A percentile compares a stretch with the other conserved stretches of the same genome.
phyloP scores from a whole-genome alignment of 1,140 invertebrate genomes.

The Anadara kagoshimensis region DNA sequence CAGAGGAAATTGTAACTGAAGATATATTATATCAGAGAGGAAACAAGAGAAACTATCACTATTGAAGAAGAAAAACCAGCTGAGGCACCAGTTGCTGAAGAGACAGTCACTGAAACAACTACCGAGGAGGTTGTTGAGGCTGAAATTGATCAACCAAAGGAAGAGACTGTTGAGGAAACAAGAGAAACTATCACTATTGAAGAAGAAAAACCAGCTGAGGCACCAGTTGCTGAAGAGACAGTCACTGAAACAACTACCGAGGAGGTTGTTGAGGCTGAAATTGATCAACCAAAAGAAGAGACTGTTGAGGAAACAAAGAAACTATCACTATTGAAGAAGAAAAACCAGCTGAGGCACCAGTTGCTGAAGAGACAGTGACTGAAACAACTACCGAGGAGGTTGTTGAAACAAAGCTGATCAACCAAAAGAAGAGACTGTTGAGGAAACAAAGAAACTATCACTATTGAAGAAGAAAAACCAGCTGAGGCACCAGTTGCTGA shows the following conservation, averaged over 20 bases:
- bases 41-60: conserved; percentile 29
- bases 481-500: neutral
- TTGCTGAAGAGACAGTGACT: neutral
- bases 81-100: conserved; percentile 20
- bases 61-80: conserved; percentile 12
- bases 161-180: conserved; percentile 11
- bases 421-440: conserved; percentile 6
- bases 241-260: conserved; percentile 6
- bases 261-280: neutral
- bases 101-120: neutral
- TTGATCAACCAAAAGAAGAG: neutral
- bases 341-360: conserved; percentile 19
- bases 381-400: neutral
- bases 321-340: conserved; percentile 30
- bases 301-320: neutral
- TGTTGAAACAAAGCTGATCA: neutral
- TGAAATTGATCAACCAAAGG: neutral
- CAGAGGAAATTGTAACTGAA: conserved; percentile 29
- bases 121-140: conserved; percentile 7
- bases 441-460: conserved; percentile 15
- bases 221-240: conserved; percentile 9
- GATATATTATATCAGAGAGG: conserved; percentile 24
- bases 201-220: conserved; percentile 18
- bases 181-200: neutral
- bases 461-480: conserved; percentile 24